Base-by-base conservation (phyloP, 2,888 invertebrate genomes). In the Nowickia ferox region DNA sequence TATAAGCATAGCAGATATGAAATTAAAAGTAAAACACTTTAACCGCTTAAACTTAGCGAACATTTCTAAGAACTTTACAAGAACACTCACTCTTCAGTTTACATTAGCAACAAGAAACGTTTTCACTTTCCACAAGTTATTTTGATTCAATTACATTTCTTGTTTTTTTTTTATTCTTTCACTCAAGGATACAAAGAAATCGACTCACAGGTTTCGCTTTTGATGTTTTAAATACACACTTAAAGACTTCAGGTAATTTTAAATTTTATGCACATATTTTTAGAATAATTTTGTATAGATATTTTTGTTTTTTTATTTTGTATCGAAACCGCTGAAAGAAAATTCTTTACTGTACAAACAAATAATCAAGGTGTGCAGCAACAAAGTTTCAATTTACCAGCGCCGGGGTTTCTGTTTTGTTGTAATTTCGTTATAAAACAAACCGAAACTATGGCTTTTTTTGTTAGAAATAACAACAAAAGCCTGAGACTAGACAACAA, bases 131-230 rank as follows among this genome's bases (percentile, higher is more conserved):
- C 63, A 42, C 42, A 68, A 57, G 46, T 68, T 57, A 57, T 77
- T 40, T 48, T 66, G 2, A 68, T 68, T 77, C 51, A 46, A 46
- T 76, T 76, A 66, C 38, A 76, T 44, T 48, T 30, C 6, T 30
- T n/a, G 11, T 61, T 51, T 22, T 53, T 42, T 42, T 51, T 5
- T 13, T 10, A 42, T 44, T 51, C 8, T 10, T n/a, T 15, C 9
- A 22, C 46, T 15, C 40, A 74, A 61, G 13, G 46, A 42, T 55
- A 38, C 15, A 48, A 22, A 38, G 2, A 9, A 38, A 59, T 38
- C 3, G n/a, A 59, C 9, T 59, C 13, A n/a, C 11, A 59, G 1
- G 11, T 46, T 19, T 40, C 15, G 9, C 22, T 42, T 30, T 75
- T 53, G 17, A 51, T 63, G 48, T 48, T 48, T 1, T 61, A 19